Percentiles rank a stretch among this genome's conserved stretches.
Evolutionary conservation across 2,797 vertebrate genomes (phyloP).

Genomic region (Hyperoplus lanceolatus): DNA sequence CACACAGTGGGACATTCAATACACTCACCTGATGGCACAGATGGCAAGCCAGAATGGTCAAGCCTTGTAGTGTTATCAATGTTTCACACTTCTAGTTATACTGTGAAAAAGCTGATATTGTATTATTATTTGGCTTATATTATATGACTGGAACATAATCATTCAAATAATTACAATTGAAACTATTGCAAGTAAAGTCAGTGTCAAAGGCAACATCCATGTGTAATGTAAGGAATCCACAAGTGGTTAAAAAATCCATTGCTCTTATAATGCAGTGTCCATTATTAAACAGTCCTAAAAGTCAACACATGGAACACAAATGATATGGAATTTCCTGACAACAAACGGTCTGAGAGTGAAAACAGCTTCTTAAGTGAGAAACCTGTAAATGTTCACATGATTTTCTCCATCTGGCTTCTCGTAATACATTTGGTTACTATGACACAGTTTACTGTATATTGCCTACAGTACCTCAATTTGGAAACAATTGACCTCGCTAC

Average conservation of each 20-base stretch:
- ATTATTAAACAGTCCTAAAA: not conserved
- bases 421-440: slow-evolving; percentile 16
- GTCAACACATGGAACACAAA: slow-evolving; percentile 24
- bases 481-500: slow-evolving; percentile 19
- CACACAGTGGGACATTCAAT: not conserved
- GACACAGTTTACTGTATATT: slow-evolving; percentile 1
- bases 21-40: not conserved
- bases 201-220: not conserved
- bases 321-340: not conserved
- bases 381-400: slow-evolving; percentile 35
- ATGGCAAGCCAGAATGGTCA: not conserved
- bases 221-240: not conserved
- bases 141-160: not conserved
- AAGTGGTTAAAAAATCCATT: not conserved
- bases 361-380: slow-evolving; percentile 11
- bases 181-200: not conserved
- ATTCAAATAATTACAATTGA: not conserved
- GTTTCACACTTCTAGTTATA: not conserved
- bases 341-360: not conserved
- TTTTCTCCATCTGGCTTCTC: slow-evolving; percentile 28
- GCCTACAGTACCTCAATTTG: not conserved
- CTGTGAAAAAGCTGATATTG: not conserved
- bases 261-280: not conserved
- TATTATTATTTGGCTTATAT: not conserved
- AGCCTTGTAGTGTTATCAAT: not conserved